Conservation (phyloP, 1,140 invertebrate genomes). For the Drosophila littoralis region DNA sequence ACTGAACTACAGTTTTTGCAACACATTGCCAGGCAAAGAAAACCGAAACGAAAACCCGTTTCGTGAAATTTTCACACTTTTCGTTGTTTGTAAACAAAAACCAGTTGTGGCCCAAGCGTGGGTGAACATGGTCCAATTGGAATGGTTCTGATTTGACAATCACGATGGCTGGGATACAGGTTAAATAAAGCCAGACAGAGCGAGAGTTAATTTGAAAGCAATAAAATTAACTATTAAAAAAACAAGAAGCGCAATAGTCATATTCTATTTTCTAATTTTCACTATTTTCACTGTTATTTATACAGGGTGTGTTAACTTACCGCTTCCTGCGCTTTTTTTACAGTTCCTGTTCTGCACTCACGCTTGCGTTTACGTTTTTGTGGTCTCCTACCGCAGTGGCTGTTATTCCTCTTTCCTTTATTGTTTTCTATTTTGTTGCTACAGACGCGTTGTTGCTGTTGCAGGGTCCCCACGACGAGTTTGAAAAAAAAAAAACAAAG, state of each 20-base stretch:
- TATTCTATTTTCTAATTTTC: constrained; percentile 4
- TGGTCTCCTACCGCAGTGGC: constrained; percentile 1
- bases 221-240: constrained; percentile 27
- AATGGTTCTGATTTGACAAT: constrained; percentile 23
- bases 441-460: constrained; percentile 5
- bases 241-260: constrained; percentile 9
- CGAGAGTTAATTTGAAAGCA: constrained; percentile 2
- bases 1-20: constrained; percentile 20
- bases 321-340: constrained; percentile 55
- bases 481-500: constrained; percentile 24
- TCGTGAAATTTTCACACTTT: constrained; percentile 55
- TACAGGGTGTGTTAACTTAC: constrained; percentile 44
- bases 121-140: constrained; percentile 48
- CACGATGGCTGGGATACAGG: background rate
- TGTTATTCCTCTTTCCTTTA: constrained; percentile 24
- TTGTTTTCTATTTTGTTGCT: constrained; percentile 25
- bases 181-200: background rate
- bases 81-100: constrained; percentile 79
- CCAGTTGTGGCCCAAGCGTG: constrained; percentile 57
- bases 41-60: constrained; percentile 47
- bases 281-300: constrained; percentile 15
- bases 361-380: constrained; percentile 14
- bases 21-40: constrained; percentile 31
- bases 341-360: constrained; percentile 26
- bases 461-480: constrained; percentile 20